Base-by-base conservation (phyloP, 2,797 vertebrate species). In the Neomorphus geoffroyi region DNA sequence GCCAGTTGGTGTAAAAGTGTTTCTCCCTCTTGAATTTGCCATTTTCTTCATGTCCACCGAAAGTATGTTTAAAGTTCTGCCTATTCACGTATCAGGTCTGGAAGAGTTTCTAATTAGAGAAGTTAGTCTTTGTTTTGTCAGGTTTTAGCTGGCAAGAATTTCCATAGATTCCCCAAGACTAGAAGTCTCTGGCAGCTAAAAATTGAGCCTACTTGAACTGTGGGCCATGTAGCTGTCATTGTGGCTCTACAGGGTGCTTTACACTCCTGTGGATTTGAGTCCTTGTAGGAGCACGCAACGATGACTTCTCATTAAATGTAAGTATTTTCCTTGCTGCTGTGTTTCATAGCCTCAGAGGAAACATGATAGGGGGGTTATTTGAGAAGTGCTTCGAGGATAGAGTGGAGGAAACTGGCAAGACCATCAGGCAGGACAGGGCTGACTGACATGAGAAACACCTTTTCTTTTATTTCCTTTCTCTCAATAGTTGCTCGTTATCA, bases 91-190 rank as follows among this genome's bases (percentile, higher is more conserved):
- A 62, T 89, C 78, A 82, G 56, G 32, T 77, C 58, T 85, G 39
- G 39, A 81, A 82, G 56, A 89, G 51, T 41, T 82, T 82, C 79
- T 91, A 58, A 41, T 81, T 73, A 61, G 80, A 64, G 43, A 93
- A 84, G 35, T 56, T 93, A 62, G 88, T 93, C 58, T 84, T 81
- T 77, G 48, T 90, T 93, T 79, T 79, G 64, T 73, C 62, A 50
- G 73, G 39, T 72, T 74, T 86, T 79, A 62, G 58, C 51, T 86
- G 93, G 57, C 53, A 77, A 69, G 53, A 91, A 72, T 77, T 90
- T 78, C 62, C 8, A 9, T 56, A 7, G 19, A 32, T 79, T 81
- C 11, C 23, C 30, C 37, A 58, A 51, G 50, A 62, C 64, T 81
- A 30, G 56, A 81, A 13, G 39, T 39, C 32, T 92, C 57, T 72